Base-by-base conservation (phyloP, 2,888 invertebrate genomes). In the Hemicrepidius hirtus region DNA sequence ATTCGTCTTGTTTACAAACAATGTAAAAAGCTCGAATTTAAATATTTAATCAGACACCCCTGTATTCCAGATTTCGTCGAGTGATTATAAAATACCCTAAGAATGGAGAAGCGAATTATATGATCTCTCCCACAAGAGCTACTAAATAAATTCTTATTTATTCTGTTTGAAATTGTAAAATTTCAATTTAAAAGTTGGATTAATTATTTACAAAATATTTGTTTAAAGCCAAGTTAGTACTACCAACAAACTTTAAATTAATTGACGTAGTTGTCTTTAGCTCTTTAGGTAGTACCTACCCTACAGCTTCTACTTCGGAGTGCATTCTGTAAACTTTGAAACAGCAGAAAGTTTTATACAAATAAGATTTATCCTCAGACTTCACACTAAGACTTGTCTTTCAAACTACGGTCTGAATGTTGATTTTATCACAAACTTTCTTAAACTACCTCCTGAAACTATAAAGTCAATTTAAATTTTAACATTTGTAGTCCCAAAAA, bases 391-490 rank as follows among this genome's bases (percentile, higher is more conserved):
- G 37, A 57, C 37, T 40, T 57, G 57, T 57, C 57, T 57, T 37
- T 55, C 13, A 6, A 18, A 40, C 37, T 57, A 40, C 18, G 20
- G 4, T 20, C 37, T 18, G 57, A 57, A 57, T 20, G 35, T 40
- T 37, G 57, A 37, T 57, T 57, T 20, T 40, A n/a, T 20, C 57
- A 1, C 16, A 37, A 57, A 28, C 32, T 57, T 32, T 53, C 53
- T 9, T 7, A 10, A 37, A 20, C 57, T 37, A 18, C 57, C 16
- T 37, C 5, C 1, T 37, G 37, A n/a, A 57, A 57, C 57, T 37
- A 57, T 57, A 37, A 57, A 57, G 57, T 20, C n/a, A 57, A 57
- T 57, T 57, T 57, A 18, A 57, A 55, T 32, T 37, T 57, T 57
- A 37, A 57, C 35, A 40, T 57, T 16, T 40, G 3, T 3, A 18